These are phyloP conservation scores for Tortricodes alternella DNA, from an alignment of 2,888 invertebrate genomes.

Conservation along the genomic window DNA sequence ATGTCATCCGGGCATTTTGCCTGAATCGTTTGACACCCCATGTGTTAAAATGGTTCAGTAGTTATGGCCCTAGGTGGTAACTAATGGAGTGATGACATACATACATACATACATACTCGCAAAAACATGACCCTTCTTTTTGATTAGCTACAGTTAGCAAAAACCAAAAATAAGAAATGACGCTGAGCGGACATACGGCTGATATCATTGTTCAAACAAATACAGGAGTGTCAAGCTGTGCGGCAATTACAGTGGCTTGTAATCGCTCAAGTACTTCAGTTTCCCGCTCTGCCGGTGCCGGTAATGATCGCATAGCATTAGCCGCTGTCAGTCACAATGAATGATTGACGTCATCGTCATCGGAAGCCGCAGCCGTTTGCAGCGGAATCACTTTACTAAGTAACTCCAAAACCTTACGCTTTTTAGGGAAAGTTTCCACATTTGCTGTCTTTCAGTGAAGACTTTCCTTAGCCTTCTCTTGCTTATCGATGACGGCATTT, in stretches of 20 bases:
- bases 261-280: conserved; percentile 5
- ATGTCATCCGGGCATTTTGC: too few species aligned
- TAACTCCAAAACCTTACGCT: not conserved
- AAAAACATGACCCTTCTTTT: too few species aligned
- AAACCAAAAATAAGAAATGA: too few species aligned
- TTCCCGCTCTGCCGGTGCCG: conserved; percentile 4
- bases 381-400: conserved; percentile 10
- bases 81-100: too few species aligned
- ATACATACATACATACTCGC: too few species aligned
- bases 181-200: too few species aligned
- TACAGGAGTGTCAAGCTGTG: not conserved
- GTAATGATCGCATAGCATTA: conserved; percentile 2
- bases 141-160: too few species aligned
- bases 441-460: not conserved
- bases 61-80: too few species aligned
- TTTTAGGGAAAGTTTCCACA: not conserved
- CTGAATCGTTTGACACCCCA: too few species aligned
- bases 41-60: too few species aligned
- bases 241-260: not conserved
- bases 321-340: conserved; percentile 50
- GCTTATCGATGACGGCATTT: too few species aligned
- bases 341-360: conserved; percentile 41
- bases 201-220: not conserved
- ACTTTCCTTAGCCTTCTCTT: too few species aligned
- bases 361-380: not conserved